A percentile compares a stretch with the other conserved stretches of the same genome.
phyloP scores from a whole-genome alignment of 1,140 invertebrate genomes.

The Epicauta chinensis region DNA sequence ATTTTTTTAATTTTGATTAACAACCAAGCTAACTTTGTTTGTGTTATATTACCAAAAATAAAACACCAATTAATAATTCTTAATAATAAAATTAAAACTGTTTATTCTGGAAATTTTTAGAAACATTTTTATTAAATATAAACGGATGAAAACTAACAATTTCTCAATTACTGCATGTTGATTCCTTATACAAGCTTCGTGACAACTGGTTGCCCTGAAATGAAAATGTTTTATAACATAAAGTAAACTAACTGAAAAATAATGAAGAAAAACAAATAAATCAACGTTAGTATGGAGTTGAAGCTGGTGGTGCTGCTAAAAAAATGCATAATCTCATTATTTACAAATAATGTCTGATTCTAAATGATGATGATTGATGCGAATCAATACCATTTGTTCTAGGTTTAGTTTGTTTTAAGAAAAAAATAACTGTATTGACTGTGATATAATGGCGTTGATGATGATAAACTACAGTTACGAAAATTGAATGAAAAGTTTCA shows the following conservation, averaged over 20 bases:
- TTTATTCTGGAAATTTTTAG: no score
- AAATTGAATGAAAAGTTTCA: no score
- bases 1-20: slow-evolving; percentile 9
- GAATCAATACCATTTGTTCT: background rate
- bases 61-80: slow-evolving; percentile 1
- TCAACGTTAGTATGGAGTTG: slow-evolving; percentile 12
- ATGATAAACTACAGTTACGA: no score
- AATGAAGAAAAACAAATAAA: slow-evolving; percentile 2
- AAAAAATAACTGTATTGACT: no score
- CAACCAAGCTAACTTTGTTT: background rate
- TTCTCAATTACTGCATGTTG: slow-evolving; percentile 11
- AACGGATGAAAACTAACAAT: slow-evolving; percentile 27
- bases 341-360: background rate
- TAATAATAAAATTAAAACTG: no score
- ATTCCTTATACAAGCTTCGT: slow-evolving; percentile 19
- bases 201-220: slow-evolving; percentile 24
- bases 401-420: no score
- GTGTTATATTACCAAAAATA: slow-evolving; percentile 7
- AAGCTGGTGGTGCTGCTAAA: slow-evolving; percentile 10
- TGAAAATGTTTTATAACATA: slow-evolving; percentile 6
- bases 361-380: background rate
- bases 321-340: background rate
- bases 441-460: no score
- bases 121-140: no score
- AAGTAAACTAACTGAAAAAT: slow-evolving; percentile 1